phyloP scores from a whole-genome alignment of 2,797 vertebrate genomes.

The Microctenopoma stevenorrisi region DNA sequence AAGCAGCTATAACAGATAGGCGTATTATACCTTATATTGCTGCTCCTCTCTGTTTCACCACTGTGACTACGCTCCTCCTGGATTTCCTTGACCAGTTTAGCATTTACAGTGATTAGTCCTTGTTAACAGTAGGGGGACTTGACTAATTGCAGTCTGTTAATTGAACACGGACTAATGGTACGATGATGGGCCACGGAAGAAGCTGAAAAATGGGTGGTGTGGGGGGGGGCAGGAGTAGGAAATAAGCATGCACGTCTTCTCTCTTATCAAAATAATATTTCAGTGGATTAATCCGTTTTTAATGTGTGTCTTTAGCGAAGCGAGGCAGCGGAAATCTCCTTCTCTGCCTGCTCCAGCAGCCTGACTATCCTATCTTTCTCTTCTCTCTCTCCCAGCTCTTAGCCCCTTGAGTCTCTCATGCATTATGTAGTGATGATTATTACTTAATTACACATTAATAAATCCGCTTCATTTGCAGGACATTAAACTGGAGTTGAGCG shows the following conservation, averaged over 20 bases:
- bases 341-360: constrained; percentile 66
- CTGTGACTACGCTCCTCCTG: constrained; percentile 34
- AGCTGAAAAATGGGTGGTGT: constrained; percentile 59
- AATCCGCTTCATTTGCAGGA: constrained; percentile 89
- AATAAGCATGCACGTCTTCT: constrained; percentile 54
- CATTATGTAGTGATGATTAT: constrained; percentile 90
- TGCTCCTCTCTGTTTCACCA: constrained; percentile 13
- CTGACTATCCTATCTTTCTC: constrained; percentile 69
- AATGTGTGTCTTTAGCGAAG: constrained; percentile 84
- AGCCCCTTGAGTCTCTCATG: constrained; percentile 86
- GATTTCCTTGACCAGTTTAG: constrained; percentile 59
- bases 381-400: constrained; percentile 67
- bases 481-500: constrained; percentile 86
- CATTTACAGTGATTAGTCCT: constrained; percentile 64
- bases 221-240: constrained; percentile 49
- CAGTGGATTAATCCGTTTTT: constrained; percentile 87
- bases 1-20: neutral
- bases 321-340: constrained; percentile 74
- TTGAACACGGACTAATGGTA: constrained; percentile 73
- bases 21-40: constrained; percentile 5
- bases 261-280: constrained; percentile 89
- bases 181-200: constrained; percentile 64
- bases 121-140: constrained; percentile 65
- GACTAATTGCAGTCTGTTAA: constrained; percentile 76
- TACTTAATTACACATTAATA: constrained; percentile 91